Evolutionary conservation across 2,113 vertebrate genomes (phyloP).

Genomic region (Saccopteryx leptura): DNA sequence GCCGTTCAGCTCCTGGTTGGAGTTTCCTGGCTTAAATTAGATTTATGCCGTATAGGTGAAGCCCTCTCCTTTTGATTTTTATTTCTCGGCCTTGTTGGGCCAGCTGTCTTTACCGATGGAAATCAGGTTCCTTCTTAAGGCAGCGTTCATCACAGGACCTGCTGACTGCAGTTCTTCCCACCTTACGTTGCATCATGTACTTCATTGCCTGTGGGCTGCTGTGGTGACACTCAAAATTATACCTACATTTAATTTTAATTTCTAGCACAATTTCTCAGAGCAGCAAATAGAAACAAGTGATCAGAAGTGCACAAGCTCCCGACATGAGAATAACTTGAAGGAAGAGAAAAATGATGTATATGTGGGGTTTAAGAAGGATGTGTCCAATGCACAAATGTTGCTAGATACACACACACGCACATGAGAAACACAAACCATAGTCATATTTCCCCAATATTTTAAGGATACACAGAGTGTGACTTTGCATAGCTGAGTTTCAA

Average conservation of each 20-base stretch:
- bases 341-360: not conserved
- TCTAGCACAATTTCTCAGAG: conserved; percentile 49
- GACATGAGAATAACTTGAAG: not conserved
- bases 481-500: not conserved
- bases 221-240: conserved; percentile 11
- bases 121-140: conserved; percentile 6
- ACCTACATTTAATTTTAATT: conserved; percentile 55
- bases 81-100: conserved; percentile 10
- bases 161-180: not conserved
- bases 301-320: conserved; percentile 12
- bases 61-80: not conserved
- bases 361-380: conserved; percentile 9
- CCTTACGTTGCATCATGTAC: not conserved
- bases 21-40: conserved; percentile 21
- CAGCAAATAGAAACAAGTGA: conserved; percentile 55
- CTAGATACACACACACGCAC: not conserved
- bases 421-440: not conserved
- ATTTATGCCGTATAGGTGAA: not conserved
- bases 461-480: not conserved
- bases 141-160: not conserved
- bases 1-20: not conserved
- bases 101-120: conserved; percentile 63
- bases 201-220: not conserved
- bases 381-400: not conserved
- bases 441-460: not conserved